Base-by-base conservation (phyloP, 2,888 invertebrate genomes). In the Sesia apiformis region DNA sequence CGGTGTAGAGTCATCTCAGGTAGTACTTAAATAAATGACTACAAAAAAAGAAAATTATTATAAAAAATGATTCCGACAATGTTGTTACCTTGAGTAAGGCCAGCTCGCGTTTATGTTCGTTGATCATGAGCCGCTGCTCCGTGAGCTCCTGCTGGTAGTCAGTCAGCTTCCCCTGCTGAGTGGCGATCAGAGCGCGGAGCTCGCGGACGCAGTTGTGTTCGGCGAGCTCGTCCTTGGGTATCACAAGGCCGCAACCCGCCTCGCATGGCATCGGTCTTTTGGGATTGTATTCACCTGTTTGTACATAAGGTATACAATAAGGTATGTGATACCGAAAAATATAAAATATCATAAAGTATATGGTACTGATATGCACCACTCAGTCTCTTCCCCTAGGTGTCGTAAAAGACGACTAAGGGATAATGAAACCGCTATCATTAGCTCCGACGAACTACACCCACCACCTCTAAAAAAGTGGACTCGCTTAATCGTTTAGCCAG, bases 171-270 rank as follows among this genome's bases (percentile, higher is more conserved):
- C 95, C 94, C 66, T 97, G 95, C 74, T 97, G 97, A 7, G 94
- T 93, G 57, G 95, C 93, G 60, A 98, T 95, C 51, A 97, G 86
- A 4, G 93, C 92, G 43, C 98, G 91, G 40, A 98, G 84, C 78
- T 98, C 98, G 57, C 95, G 91, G 23, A 98, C 95, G 80, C 98
- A 98, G 78, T 98, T 98, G 81, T 98, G 98, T 67, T 97, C 96
- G 75, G 96, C 94, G 0, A 98, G 81, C 83, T 98, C 97, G 85
- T 98, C 98, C 86, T 98, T 98, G 5, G 98, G 98, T 70, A 98
- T 96, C 55, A 97, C 94, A 52, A 98, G 92, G 38, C 97, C 98
- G 73, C 98, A 98, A 38, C 98, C 98, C 63, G 95, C 94, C 70
- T 97, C 97, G 81, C 98, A 98, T 46, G 95, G 95, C 71, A 97